A percentile compares a stretch with the other conserved stretches of the same genome.
Conservation (phyloP, 2,888 invertebrate species). For the Ophonus ardosiacus region DNA sequence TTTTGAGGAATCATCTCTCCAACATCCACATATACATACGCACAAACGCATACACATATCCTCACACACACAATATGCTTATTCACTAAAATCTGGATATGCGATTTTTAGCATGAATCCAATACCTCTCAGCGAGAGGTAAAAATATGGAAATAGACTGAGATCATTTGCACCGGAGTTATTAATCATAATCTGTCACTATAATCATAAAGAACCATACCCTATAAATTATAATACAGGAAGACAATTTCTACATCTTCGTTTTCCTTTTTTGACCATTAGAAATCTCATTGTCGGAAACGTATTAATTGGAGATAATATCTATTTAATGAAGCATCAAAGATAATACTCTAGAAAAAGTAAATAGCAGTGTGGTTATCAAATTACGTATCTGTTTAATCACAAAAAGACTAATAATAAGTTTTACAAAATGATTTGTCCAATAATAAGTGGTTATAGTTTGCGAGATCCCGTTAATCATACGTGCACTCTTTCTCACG, state of each 20-base stretch:
- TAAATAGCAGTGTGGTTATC: conserved; percentile 39
- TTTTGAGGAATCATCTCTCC: too few relatives aligned
- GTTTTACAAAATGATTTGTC: conserved; percentile 29
- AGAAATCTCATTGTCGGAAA: not conserved
- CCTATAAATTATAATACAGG: not conserved
- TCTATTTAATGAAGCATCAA: conserved; percentile 25
- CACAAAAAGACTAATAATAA: conserved; percentile 42
- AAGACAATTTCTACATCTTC: not conserved
- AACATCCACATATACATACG: too few relatives aligned
- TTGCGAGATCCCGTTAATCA: conserved; percentile 21
- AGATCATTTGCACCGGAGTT: too few relatives aligned
- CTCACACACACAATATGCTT: too few relatives aligned
- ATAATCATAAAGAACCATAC: not conserved
- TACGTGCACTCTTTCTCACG: conserved; percentile 43
- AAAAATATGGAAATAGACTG: too few relatives aligned
- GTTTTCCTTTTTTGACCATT: not conserved
- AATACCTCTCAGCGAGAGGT: too few relatives aligned
- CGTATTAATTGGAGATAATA: conserved; percentile 7
- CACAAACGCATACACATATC: too few relatives aligned
- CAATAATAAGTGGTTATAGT: conserved; percentile 26
- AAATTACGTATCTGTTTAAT: conserved; percentile 33
- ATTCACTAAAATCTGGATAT: too few relatives aligned
- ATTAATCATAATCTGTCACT: too few relatives aligned
- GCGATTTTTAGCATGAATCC: too few relatives aligned
- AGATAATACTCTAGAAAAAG: not conserved